phyloP scores from a whole-genome alignment of 2,797 vertebrate species.

The Acanthurus leucopareius region DNA sequence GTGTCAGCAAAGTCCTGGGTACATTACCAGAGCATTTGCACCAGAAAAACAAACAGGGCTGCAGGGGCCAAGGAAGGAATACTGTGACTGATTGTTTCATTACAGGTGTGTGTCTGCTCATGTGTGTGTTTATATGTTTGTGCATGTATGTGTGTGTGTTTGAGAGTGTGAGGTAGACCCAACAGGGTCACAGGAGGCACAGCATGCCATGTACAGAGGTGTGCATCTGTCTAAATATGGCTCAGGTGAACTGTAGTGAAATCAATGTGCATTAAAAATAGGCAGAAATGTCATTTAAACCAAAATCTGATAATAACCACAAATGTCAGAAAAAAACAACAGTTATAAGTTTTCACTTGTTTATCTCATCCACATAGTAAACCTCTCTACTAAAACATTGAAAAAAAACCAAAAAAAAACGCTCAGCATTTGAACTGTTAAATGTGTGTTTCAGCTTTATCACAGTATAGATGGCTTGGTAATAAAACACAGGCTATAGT shows the following conservation, averaged over 20 bases:
- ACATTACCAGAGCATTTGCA: slow-evolving; percentile 18
- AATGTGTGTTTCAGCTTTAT: too few relatives aligned
- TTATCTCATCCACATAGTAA: background rate
- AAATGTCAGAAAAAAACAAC: background rate
- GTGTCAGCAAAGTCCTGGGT: slow-evolving; percentile 60
- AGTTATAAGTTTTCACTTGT: background rate
- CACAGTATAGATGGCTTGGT: too few relatives aligned
- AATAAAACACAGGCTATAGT: too few relatives aligned
- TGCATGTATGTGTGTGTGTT: background rate
- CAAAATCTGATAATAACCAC: background rate
- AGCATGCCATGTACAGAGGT: background rate
- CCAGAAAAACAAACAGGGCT: slow-evolving; percentile 9
- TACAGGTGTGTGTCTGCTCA: slow-evolving; percentile 9
- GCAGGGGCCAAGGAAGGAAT: background rate
- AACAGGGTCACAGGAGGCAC: background rate
- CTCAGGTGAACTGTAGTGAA: background rate
- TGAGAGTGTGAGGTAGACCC: background rate
- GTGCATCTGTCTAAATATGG: background rate
- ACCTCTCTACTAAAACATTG: background rate
- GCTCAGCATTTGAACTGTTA: too few relatives aligned
- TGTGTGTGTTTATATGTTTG: slow-evolving; percentile 29
- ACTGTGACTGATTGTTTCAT: slow-evolving; percentile 15
- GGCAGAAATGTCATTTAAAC: background rate
- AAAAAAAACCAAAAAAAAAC: too few relatives aligned
- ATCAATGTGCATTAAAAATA: background rate